Conservation (phyloP, 2,113 vertebrate species). For the Gnathonemus longibarbis region DNA sequence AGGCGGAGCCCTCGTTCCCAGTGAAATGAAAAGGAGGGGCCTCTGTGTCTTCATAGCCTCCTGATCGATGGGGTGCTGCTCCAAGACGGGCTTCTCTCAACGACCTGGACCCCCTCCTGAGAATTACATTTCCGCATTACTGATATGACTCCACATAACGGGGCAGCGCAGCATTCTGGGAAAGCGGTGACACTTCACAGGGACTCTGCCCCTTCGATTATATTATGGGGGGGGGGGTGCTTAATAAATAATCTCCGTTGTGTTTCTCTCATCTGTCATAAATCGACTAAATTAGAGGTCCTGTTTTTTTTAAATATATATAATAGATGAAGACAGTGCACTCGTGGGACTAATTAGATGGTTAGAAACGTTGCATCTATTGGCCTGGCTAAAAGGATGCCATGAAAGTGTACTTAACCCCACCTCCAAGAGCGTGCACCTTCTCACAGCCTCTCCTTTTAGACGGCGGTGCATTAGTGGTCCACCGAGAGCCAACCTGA, state of each 20-base stretch:
- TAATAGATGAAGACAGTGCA: slow-evolving; percentile 52
- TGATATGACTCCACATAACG: background rate
- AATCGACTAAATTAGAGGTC: slow-evolving; percentile 52
- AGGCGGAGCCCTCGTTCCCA: background rate
- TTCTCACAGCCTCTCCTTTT: slow-evolving; percentile 26
- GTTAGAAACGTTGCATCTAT: slow-evolving; percentile 54
- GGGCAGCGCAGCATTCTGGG: background rate
- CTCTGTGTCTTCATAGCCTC: background rate
- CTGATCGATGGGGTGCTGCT: background rate
- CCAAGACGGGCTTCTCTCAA: background rate
- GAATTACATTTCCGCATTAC: slow-evolving; percentile 5
- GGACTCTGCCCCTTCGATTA: slow-evolving; percentile 37
- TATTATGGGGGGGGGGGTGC: slow-evolving; percentile 20
- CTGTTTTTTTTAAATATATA: slow-evolving; percentile 45
- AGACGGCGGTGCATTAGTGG: background rate
- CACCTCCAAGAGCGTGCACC: slow-evolving; percentile 39
- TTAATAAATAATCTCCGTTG: slow-evolving; percentile 55
- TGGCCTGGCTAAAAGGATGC: slow-evolving; percentile 52
- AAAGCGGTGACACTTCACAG: background rate
- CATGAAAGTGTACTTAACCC: slow-evolving; percentile 50
- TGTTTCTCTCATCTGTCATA: slow-evolving; percentile 56
- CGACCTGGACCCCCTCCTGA: background rate
- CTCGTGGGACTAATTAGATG: slow-evolving; percentile 56
- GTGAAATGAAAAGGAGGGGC: background rate
- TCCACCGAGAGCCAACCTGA: background rate